These are phyloP conservation scores for Lissocephala sabroskyi DNA, from an alignment of 2,888 invertebrate species.

Conservation along the genomic window DNA sequence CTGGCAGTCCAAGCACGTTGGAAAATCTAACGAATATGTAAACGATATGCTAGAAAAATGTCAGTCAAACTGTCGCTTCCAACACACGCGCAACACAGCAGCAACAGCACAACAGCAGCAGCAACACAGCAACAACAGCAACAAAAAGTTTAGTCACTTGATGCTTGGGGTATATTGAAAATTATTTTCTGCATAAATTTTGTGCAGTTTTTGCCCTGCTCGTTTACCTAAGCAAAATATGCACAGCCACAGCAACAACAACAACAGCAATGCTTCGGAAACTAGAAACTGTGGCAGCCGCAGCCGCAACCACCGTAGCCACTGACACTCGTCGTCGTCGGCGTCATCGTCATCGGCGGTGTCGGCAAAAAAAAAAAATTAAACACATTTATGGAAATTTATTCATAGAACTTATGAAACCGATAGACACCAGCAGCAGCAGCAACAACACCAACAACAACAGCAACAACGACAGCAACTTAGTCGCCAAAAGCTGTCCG, in stretches of 20 bases:
- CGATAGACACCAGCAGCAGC: conserved; percentile 53
- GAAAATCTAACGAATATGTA: conserved; percentile 63
- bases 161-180: conserved; percentile 62
- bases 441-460: conserved; percentile 19
- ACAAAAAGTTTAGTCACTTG: conserved; percentile 52
- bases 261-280: conserved; percentile 10
- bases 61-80: conserved; percentile 71
- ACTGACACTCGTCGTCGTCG: background rate
- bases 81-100: conserved; percentile 61
- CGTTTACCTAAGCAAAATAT: background rate
- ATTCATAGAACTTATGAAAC: conserved; percentile 71
- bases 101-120: conserved; percentile 29
- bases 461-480: conserved; percentile 19
- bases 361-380: conserved; percentile 54
- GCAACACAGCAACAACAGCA: conserved; percentile 17
- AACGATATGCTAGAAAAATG: conserved; percentile 69
- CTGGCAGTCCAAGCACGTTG: conserved; percentile 29
- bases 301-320: conserved; percentile 10
- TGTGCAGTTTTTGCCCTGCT: background rate
- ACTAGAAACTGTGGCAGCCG: background rate
- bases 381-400: conserved; percentile 70
- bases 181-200: conserved; percentile 55
- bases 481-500: background rate
- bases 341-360: conserved; percentile 24
- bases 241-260: background rate